These are phyloP conservation scores for Saturnia japonica DNA, from an alignment of 2,888 invertebrate genomes.

Conservation along the genomic window DNA sequence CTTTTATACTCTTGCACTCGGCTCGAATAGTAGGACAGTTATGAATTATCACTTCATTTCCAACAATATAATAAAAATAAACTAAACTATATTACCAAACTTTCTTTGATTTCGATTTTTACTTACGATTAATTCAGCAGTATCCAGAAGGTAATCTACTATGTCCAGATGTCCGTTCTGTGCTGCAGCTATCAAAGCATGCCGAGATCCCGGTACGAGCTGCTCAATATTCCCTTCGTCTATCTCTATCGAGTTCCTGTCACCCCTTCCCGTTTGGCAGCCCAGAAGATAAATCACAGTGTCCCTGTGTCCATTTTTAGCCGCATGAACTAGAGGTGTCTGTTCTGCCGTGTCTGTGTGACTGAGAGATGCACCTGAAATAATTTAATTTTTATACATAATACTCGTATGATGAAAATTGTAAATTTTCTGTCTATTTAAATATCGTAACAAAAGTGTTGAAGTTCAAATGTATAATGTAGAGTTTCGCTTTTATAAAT, in stretches of 20 bases:
- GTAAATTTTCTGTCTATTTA: background rate
- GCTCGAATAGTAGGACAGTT: no score
- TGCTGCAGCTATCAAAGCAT: conserved; percentile 93
- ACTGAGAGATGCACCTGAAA: conserved; percentile 85
- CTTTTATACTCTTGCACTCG: no score
- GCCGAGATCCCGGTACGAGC: conserved; percentile 90
- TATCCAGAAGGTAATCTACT: conserved; percentile 94
- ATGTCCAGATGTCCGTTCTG: conserved; percentile 93
- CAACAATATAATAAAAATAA: no score
- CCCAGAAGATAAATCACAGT: conserved; percentile 94
- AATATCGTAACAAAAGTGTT: background rate
- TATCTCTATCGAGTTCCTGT: conserved; percentile 84
- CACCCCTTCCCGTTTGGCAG: conserved; percentile 82
- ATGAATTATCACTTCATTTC: no score
- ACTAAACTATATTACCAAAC: no score
- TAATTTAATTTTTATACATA: background rate
- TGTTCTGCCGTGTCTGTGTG: conserved; percentile 91
- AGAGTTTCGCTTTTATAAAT: background rate
- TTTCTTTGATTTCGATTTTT: background rate
- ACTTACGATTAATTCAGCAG: conserved; percentile 91
- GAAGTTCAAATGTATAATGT: background rate
- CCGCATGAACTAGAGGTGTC: conserved; percentile 95
- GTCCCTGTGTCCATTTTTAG: conserved; percentile 92
- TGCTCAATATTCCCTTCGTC: conserved; percentile 83
- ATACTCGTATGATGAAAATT: background rate